Percentiles rank a stretch among this genome's conserved stretches.
Evolutionary conservation across 2,113 vertebrate species (phyloP).

Genomic region (Halcyon malimbica): DNA sequence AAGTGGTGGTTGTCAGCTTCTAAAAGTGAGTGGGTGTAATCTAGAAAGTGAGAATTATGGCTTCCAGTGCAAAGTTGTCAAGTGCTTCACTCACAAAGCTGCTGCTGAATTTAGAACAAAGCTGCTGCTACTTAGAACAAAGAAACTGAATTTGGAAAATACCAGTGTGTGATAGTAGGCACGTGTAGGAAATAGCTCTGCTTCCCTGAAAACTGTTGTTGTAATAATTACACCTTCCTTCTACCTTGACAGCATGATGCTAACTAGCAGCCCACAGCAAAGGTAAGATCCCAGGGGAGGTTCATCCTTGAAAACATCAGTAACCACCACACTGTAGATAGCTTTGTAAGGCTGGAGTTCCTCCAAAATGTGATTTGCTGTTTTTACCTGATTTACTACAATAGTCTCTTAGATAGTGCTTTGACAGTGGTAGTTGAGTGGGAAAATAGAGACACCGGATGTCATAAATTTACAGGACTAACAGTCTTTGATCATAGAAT

Average conservation of each 20-base stretch:
- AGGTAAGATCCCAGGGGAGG: neutral
- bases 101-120: neutral
- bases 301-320: neutral
- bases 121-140: neutral
- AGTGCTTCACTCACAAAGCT: neutral
- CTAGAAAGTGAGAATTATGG: neutral
- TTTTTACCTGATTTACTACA: neutral
- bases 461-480: neutral
- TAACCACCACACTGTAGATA: neutral
- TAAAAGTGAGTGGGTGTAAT: neutral
- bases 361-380: neutral
- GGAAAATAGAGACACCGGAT: neutral
- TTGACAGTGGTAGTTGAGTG: neutral
- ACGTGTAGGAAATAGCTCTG: neutral
- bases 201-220: neutral
- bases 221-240: neutral
- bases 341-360: neutral
- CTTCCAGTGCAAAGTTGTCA: neutral
- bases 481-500: neutral
- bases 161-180: neutral
- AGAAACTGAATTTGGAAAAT: neutral
- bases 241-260: neutral
- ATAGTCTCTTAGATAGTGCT: neutral
- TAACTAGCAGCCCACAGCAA: neutral
- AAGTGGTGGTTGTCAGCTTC: slow-evolving; percentile 26